Conservation (phyloP, 1,140 invertebrate species). For the Thaumetopoea pityocampa region DNA sequence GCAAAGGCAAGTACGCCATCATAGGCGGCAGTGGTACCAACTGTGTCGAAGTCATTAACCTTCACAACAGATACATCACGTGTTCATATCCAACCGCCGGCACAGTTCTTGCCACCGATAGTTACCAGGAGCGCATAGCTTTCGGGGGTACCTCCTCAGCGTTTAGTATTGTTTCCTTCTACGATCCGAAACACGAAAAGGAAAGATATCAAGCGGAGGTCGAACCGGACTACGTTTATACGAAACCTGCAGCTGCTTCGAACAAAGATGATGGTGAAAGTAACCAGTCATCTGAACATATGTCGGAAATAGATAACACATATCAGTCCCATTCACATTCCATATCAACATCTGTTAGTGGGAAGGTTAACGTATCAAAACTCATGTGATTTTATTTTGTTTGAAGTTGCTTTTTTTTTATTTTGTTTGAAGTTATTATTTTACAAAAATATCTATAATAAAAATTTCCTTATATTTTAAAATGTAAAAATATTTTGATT, state of each 20-base stretch:
- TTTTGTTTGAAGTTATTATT: too few relatives aligned
- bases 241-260: background rate
- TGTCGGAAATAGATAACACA: background rate
- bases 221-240: constrained; percentile 25
- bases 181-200: constrained; percentile 61
- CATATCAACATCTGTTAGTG: too few relatives aligned
- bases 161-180: constrained; percentile 52
- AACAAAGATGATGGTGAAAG: background rate
- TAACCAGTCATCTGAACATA: background rate
- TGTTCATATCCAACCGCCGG: constrained; percentile 57
- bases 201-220: constrained; percentile 22
- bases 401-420: too few relatives aligned
- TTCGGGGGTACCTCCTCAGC: constrained; percentile 53
- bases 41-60: constrained; percentile 64
- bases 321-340: too few relatives aligned
- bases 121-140: constrained; percentile 51
- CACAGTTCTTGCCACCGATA: constrained; percentile 43
- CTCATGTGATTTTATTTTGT: too few relatives aligned
- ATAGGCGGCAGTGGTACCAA: constrained; percentile 67
- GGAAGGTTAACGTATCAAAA: too few relatives aligned
- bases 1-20: constrained; percentile 64
- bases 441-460: too few relatives aligned
- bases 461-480: too few relatives aligned
- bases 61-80: constrained; percentile 61
- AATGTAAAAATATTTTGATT: too few relatives aligned